These are phyloP conservation scores for Harpia harpyja DNA, from an alignment of 2,797 vertebrate species.

Conservation along the genomic window DNA sequence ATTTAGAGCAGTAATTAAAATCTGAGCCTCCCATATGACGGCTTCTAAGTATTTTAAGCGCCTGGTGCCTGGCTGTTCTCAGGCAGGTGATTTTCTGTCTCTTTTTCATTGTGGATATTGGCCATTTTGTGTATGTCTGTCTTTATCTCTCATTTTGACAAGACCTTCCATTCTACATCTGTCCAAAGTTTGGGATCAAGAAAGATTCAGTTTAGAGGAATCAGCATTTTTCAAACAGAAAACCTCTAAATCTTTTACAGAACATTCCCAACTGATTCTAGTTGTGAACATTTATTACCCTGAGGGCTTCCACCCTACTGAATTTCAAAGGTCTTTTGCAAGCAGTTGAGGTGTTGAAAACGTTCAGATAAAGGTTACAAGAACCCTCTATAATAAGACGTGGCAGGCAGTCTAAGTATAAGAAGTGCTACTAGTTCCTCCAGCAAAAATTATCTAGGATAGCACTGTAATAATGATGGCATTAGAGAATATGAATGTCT, in stretches of 20 bases:
- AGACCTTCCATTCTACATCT: background rate
- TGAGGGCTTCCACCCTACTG: constrained; percentile 1
- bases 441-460: constrained; percentile 2
- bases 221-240: constrained; percentile 17
- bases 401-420: background rate
- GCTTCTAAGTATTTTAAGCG: background rate
- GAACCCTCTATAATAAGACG: background rate
- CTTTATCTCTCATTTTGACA: background rate
- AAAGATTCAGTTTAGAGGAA: background rate
- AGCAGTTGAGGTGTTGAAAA: constrained; percentile 32
- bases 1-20: constrained; percentile 14
- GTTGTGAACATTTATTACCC: constrained; percentile 13
- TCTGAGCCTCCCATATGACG: background rate
- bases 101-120: background rate
- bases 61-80: background rate
- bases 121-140: background rate
- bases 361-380: constrained; percentile 41
- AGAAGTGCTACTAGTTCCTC: background rate
- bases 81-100: background rate
- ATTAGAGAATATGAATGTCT: background rate
- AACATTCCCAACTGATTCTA: background rate
- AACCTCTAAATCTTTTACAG: background rate
- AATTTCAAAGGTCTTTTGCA: constrained; percentile 35
- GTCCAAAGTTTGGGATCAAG: background rate
- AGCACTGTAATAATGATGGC: background rate